A percentile compares a stretch with the other conserved stretches of the same genome.
Conservation (phyloP, 2,888 invertebrate genomes). For the Tinea semifulvella region DNA sequence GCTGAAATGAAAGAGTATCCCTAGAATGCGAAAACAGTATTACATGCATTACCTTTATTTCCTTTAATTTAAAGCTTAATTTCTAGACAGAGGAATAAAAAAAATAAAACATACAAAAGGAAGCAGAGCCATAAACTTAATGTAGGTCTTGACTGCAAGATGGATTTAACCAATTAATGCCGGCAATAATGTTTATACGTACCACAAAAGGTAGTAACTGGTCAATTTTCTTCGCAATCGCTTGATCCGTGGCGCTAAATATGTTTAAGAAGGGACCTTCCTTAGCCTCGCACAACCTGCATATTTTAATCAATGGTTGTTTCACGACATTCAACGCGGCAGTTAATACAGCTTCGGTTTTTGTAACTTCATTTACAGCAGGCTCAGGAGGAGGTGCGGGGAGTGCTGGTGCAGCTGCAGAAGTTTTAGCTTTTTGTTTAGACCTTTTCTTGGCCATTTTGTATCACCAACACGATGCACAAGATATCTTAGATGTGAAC, state of each 20-base stretch:
- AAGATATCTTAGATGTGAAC: too few relatives aligned
- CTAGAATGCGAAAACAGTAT: too few relatives aligned
- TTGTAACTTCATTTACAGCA: background rate
- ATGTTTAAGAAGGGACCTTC: constrained; percentile 60
- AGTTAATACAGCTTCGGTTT: background rate
- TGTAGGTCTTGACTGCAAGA: too few relatives aligned
- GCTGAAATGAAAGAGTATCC: too few relatives aligned
- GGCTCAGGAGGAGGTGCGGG: background rate
- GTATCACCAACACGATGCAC: too few relatives aligned
- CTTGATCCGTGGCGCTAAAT: constrained; percentile 44
- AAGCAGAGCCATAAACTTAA: too few relatives aligned
- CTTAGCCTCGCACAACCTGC: constrained; percentile 53
- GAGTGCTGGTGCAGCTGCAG: background rate
- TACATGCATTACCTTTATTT: too few relatives aligned
- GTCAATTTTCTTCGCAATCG: constrained; percentile 52
- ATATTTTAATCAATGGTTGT: constrained; percentile 32
- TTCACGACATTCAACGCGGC: background rate
- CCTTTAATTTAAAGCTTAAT: too few relatives aligned
- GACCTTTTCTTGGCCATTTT: background rate
- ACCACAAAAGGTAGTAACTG: constrained; percentile 55
- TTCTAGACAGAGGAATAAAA: too few relatives aligned
- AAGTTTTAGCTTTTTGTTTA: background rate
- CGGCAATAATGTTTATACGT: too few relatives aligned
- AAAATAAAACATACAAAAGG: too few relatives aligned
- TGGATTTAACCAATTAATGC: too few relatives aligned